Evolutionary conservation across 1,140 invertebrate genomes (phyloP), one percentile per base, ranked within the genome.

Genomic region (Saccostrea glomerata): DNA sequence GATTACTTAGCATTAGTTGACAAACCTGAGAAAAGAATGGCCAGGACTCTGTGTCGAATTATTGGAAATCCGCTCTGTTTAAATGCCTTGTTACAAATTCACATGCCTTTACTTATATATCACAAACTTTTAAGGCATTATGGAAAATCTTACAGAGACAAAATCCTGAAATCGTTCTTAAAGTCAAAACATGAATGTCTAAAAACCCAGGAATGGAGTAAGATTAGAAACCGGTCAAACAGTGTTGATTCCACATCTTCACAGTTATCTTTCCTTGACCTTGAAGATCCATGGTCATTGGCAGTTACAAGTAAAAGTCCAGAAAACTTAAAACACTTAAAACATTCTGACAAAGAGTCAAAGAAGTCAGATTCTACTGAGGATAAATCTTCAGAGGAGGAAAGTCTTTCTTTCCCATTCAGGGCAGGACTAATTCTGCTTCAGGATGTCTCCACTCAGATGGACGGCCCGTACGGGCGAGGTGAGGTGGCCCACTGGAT

Each of bases 51-150:
- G 13, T 88, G 77, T 5, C 36, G 90, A 66, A 47, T 91, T 15
- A 77, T 85, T 30, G 36, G 20, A 58, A 91, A 91, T 85, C 88
- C 87, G 0, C 73, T 86, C 13, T 91, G 90, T 60, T 89, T 89
- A 70, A 87, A 90, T 40, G 86, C 77, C 60, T 58, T 91, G 25
- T 82, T 91, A 17, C 58, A 85, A 36, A 87, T 90, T 63, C 58
- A 87, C 6, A 60, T 87, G 63, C 82, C 82, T 17, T 47, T 88
- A 30, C 54, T 87, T 23, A 83, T 88, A 13, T 88, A 82, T 60
- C 60, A 88, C 17, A 90, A 90, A 85, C 85, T 90, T 3, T 82
- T 86, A 25, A 73, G 60, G 11, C 56, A 84, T 70, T 40, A 56
- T 56, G 77, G 70, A 77, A 13, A 40, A 82, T 82, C 30, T n/a